A percentile compares a stretch with the other conserved stretches of the same genome.
Conservation (phyloP, 2,797 vertebrate species). For the Fistularia commersonii region DNA sequence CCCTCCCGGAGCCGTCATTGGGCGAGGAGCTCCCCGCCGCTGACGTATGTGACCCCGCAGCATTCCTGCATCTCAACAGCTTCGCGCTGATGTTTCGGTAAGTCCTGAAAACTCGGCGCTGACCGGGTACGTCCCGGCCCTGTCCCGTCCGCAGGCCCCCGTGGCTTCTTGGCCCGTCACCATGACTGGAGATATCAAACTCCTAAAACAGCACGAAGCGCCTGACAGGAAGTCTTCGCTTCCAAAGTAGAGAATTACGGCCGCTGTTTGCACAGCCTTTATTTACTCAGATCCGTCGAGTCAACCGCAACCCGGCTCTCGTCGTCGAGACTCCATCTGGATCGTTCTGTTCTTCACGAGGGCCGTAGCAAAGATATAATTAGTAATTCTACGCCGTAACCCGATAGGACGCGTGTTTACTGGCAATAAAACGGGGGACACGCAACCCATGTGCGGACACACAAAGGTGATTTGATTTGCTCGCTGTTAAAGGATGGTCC, state of each 20-base stretch:
- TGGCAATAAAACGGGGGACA: slow-evolving; percentile 48
- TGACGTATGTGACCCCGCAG: slow-evolving; percentile 41
- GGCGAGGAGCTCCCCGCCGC: slow-evolving; percentile 29
- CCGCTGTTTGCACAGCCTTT: slow-evolving; percentile 32
- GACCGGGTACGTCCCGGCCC: no score
- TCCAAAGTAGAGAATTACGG: no score
- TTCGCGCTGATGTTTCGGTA: neutral
- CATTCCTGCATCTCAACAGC: slow-evolving; percentile 56
- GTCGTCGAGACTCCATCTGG: neutral
- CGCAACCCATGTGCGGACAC: slow-evolving; percentile 34
- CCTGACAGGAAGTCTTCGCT: no score
- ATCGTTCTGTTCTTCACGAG: slow-evolving; percentile 34
- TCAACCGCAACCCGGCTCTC: neutral
- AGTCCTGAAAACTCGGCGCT: neutral
- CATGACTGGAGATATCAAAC: no score
- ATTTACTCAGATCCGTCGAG: slow-evolving; percentile 16
- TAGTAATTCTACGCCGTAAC: slow-evolving; percentile 78
- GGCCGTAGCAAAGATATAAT: slow-evolving; percentile 64
- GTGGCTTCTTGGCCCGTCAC: slow-evolving; percentile 4
- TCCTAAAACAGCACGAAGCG: no score
- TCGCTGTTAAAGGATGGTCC: neutral
- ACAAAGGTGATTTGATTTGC: slow-evolving; percentile 15
- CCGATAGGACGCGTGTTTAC: slow-evolving; percentile 71
- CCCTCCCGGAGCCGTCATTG: slow-evolving; percentile 38
- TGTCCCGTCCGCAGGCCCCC: no score